Evolutionary conservation across 2,888 invertebrate species (phyloP), one percentile per base, ranked within the genome.

Genomic region (Chrysolina haemoptera): DNA sequence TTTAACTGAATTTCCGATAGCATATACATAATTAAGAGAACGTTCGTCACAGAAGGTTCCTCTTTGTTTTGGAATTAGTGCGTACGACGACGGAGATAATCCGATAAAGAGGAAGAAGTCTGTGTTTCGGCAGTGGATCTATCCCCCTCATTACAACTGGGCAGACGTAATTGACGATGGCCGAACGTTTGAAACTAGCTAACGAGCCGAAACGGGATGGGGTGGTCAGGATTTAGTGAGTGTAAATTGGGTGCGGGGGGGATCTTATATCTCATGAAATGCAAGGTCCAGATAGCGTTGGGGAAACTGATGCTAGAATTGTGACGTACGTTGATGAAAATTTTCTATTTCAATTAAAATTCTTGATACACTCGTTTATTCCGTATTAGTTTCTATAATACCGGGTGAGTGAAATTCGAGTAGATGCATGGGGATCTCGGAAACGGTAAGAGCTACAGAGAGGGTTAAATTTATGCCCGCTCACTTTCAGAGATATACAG

Each of bases 21-120:
- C 70, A 74, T 73, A 69, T 74, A 75, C 70, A 73, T 77, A 78
- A 78, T 77, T 76, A 77, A 71, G 74, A 74, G 71, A 76, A 73
- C 74, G 76, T 74, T 78, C 76, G 74, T 78, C 74, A 75, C 78
- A 74, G 62, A 74, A 74, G 69, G 77, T 65, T 69, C 74, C 73
- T 75, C 73, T 76, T 78, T 78, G 76, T 78, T 78, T 78, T 71
- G 71, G 55, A 69, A 71, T 59, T 59, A 59, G 59, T 59, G 59
- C 35, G 14, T 59, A 27, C 71, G 68, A 27, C n/a, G 27, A 65
- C 68, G 14, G 69, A 65, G 74, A 66, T 74, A 78, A 78, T 74
- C 72, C 66, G 70, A 78, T 78, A 78, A 76, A 76, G 75, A 76
- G 64, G 74, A 75, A 74, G 74, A 74, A 78, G 73, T 78, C 72